Percentiles rank a stretch among this genome's conserved stretches.
phyloP scores from a whole-genome alignment of 1,140 invertebrate genomes.

The Ceratitis capitata region DNA sequence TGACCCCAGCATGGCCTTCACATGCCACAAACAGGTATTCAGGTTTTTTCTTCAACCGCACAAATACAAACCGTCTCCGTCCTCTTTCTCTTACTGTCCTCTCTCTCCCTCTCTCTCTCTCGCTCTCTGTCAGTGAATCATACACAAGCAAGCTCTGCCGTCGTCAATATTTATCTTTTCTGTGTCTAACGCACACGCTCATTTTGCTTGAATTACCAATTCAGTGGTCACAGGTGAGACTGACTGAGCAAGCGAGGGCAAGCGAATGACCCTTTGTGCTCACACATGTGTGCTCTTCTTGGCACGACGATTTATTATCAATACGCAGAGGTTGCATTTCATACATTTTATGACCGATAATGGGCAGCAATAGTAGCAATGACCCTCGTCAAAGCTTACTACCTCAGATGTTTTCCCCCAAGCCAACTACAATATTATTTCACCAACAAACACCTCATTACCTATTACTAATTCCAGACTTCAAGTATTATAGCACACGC shows the following conservation, averaged over 20 bases:
- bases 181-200: background rate
- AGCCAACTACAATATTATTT: too few relatives aligned
- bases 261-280: background rate
- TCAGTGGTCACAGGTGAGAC: conserved; percentile 4
- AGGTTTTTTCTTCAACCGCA: background rate
- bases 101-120: background rate
- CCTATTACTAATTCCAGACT: background rate
- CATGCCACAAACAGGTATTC: background rate
- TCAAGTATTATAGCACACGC: background rate
- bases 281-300: background rate
- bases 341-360: background rate
- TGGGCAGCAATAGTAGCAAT: background rate
- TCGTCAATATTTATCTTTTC: background rate
- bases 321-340: background rate
- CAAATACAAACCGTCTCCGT: too few relatives aligned
- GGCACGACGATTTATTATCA: background rate
- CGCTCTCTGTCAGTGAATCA: background rate
- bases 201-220: conserved; percentile 6
- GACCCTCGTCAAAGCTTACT: background rate
- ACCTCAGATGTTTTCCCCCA: background rate
- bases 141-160: background rate
- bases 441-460: background rate
- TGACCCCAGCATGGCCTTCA: background rate
- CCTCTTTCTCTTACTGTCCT: too few relatives aligned
- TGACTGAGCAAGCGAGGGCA: background rate